phyloP scores from a whole-genome alignment of 1,140 invertebrate species.

The Anastrepha obliqua region DNA sequence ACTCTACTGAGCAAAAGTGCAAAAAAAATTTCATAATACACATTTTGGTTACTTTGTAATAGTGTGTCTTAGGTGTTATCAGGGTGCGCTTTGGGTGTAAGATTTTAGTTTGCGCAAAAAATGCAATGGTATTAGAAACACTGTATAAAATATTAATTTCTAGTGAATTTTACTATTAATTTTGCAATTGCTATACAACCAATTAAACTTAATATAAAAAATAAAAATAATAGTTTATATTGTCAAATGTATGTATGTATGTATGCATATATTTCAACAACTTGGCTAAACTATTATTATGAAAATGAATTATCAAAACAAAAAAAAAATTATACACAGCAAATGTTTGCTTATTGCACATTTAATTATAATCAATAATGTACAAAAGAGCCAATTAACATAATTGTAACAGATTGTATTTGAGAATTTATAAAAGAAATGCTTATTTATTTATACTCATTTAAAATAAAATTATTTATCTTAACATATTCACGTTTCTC shows the following conservation, averaged over 20 bases:
- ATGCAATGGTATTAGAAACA: conserved; percentile 9
- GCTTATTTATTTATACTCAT: conserved; percentile 6
- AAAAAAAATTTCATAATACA: no score
- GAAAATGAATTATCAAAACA: neutral
- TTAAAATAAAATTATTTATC: conserved; percentile 30
- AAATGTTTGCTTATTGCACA: neutral
- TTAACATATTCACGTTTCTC: conserved; percentile 52
- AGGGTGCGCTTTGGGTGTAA: neutral
- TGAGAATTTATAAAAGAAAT: neutral
- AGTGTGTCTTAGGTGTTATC: conserved; percentile 9
- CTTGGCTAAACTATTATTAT: neutral
- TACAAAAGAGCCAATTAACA: conserved; percentile 39
- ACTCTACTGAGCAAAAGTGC: no score
- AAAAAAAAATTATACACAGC: neutral
- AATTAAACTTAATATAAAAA: neutral
- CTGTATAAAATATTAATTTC: conserved; percentile 13
- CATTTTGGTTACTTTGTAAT: neutral
- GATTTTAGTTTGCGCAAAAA: conserved; percentile 10
- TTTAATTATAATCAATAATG: conserved; percentile 24
- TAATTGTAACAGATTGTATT: neutral
- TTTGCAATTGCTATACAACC: neutral
- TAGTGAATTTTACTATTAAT: neutral
- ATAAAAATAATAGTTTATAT: neutral
- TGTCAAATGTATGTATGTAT: neutral
- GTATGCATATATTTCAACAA: no score